Evolutionary conservation across 1,140 invertebrate genomes (phyloP), one percentile per base, ranked within the genome.

Genomic region (Atta texana): DNA sequence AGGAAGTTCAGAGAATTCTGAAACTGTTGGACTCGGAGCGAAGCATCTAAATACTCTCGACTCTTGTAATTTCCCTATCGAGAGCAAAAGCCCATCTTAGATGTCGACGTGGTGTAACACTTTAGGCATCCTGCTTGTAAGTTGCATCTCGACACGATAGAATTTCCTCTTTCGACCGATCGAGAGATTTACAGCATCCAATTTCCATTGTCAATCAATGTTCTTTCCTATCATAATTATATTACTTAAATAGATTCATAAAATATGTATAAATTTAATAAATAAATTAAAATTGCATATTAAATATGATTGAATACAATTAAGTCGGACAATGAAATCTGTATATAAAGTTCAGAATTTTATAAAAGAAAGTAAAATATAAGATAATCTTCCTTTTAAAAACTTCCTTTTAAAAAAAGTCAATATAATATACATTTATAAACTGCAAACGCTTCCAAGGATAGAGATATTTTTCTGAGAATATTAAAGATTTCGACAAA

Each of bases 1-100:
- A 28, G 82, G 34, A 85, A 69, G 63, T 86, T 53, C 39, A 86
- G 81, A 86, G 85, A 86, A 86, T 86, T 44, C 10, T 63, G 63
- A 86, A 86, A 59, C 63, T 53, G 49, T 28, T 55, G 34, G 57
- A 80, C 44, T 81, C 39, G 21, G 34, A 16, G 18, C 63, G 34
- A 28, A 64, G 76, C 75, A 86, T 86, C 85, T 59, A 69, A 69
- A 76, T 86, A 49, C 28, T 34, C 51, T 31, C 24, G 31, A 86
- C 76, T 78, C 64, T 21, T 51, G 76, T 76, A 86, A 86, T 86
- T 82, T 86, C 85, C 39, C 28, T 68, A 59, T 61, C 18, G 28
- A 18, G 85, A 61, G 64, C 53, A 82, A 82, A 81, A 72, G 68
- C 69, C 39, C 18, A n/a, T 74, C 80, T 75, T n/a, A 82, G 80